phyloP scores from a whole-genome alignment of 2,888 invertebrate species.

The Junonia oenone region DNA sequence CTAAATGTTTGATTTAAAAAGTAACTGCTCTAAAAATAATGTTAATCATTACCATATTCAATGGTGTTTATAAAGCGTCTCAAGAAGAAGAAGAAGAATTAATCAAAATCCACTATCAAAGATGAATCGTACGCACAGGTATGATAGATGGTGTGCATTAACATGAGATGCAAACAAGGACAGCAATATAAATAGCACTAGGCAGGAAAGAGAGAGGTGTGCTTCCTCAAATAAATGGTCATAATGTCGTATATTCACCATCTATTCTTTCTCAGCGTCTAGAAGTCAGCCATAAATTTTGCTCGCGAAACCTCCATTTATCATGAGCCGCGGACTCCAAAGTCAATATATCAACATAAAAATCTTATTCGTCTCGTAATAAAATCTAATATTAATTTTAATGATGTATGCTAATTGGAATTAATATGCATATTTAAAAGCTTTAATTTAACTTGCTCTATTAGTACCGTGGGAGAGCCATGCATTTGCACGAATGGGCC shows the following conservation, averaged over 20 bases:
- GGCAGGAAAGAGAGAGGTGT: constrained; percentile 3
- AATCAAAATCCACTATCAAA: background rate
- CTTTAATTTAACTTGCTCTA: no score
- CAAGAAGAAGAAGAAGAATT: background rate
- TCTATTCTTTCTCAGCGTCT: constrained; percentile 30
- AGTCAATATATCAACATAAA: constrained; percentile 34
- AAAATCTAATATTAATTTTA: constrained; percentile 4
- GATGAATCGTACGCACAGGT: constrained; percentile 1
- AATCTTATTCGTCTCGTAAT: constrained; percentile 25
- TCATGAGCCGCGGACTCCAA: constrained; percentile 30
- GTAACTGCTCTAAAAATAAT: no score
- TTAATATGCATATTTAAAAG: no score
- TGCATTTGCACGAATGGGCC: no score
- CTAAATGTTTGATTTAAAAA: no score
- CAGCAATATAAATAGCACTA: constrained; percentile 7
- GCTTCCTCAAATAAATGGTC: constrained; percentile 28
- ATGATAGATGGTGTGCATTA: constrained; percentile 3
- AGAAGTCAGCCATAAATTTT: constrained; percentile 35
- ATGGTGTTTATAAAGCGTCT: background rate
- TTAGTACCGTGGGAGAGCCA: no score
- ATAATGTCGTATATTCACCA: constrained; percentile 30
- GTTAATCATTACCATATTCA: background rate
- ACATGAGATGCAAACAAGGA: background rate
- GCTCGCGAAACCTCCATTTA: constrained; percentile 31
- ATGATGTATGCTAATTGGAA: background rate